Base-by-base conservation (phyloP, 2,113 vertebrate genomes). In the Chaetodon trifascialis region DNA sequence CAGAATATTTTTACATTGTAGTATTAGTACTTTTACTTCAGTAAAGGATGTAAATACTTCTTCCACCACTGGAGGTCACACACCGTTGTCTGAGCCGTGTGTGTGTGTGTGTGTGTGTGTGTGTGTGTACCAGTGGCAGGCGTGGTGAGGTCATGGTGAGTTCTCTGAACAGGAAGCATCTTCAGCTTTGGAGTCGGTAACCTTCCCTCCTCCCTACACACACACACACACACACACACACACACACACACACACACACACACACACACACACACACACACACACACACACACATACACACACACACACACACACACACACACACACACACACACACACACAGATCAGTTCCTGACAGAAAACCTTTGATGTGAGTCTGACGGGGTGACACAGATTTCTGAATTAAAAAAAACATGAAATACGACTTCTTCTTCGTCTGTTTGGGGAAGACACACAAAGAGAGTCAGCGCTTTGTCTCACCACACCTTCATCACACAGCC, bases 71-170 rank as follows among this genome's bases (percentile, higher is more conserved):
- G 30, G 30, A 30, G 30, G 30, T 30, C 30, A 30, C 40, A 42
- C 40, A 42, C 9, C 9, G 40, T 42, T 6, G 40, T 42, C 40
- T 42, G 40, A 42, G 40, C 40, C 63, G 23, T 51, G 30, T 79
- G 58, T 77, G 66, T 76, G 80, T 55, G 71, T 62, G 42, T 38
- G 52, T 36, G 63, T 69, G 75, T n/a, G 64, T 78, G 64, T 63
- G 25, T 46, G 55, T 51, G 59, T 59, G 5, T 84, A 94, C 91
- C 93, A 0, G 78, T 67, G n/a, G 86, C 81, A 67, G 93, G 93
- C 44, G 93, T 90, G 59, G 88, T 91, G 72, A 92, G 83, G 80
- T 93, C 91, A 11, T 86, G 91, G 74, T 91, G 93, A 59, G 88
- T 94, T 73, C 93, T 92, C 78, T 90, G 93, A 62, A 89, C 85